A percentile compares a stretch with the other conserved stretches of the same genome.
Evolutionary conservation across 2,797 vertebrate species (phyloP).

Genomic region (Clarias pachynema): DNA sequence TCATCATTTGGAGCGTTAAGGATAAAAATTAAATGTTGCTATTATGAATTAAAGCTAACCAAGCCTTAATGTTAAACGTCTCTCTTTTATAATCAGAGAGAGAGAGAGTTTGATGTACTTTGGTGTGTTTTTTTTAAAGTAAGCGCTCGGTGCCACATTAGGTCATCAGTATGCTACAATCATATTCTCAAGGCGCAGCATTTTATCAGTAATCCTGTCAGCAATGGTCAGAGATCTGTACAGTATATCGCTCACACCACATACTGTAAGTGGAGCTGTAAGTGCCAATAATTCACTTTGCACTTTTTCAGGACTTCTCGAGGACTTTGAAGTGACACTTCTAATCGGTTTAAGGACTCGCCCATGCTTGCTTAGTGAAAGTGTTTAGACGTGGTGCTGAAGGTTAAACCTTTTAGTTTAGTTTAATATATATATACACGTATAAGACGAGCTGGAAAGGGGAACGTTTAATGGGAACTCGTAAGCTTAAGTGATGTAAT

Average conservation of each 20-base stretch:
- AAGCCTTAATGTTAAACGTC: background rate
- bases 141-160: background rate
- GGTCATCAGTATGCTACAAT: background rate
- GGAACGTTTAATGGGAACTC: background rate
- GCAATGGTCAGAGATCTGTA: background rate
- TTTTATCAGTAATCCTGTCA: background rate
- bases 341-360: background rate
- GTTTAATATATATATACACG: background rate
- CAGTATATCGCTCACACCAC: background rate
- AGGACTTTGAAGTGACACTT: conserved; percentile 9
- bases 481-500: conserved; percentile 6
- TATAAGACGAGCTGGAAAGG: background rate
- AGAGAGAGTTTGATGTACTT: background rate
- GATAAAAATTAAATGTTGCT: background rate
- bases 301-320: conserved; percentile 3
- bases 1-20: background rate
- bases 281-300: background rate
- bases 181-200: background rate
- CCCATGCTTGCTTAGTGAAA: background rate
- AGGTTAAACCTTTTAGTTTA: conserved; percentile 24
- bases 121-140: background rate
- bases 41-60: background rate
- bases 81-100: background rate
- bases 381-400: conserved; percentile 6
- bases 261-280: background rate